A percentile compares a stretch with the other conserved stretches of the same genome.
Evolutionary conservation across 2,113 vertebrate species (phyloP).

Genomic region (Meleagris gallopavo): DNA sequence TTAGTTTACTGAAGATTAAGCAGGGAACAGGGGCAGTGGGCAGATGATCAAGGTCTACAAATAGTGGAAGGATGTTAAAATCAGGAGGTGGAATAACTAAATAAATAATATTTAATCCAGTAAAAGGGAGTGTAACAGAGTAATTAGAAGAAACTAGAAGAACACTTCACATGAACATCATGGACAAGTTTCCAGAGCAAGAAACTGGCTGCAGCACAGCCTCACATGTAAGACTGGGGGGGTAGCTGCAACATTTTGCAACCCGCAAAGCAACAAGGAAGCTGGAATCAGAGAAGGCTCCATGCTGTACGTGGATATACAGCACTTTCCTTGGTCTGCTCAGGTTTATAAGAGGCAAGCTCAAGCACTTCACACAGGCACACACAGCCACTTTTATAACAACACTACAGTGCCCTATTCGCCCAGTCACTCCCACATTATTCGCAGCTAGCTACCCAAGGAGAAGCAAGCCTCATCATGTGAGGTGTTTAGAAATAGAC

Average conservation of each 20-base stretch:
- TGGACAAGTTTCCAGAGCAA: neutral
- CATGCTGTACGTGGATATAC: rapidly evolving
- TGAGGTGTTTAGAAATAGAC: slow-evolving; percentile 15
- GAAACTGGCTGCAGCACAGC: neutral
- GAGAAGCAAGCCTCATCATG: neutral
- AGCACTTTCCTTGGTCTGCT: neutral
- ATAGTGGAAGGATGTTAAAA: neutral
- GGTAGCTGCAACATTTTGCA: neutral
- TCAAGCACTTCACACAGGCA: neutral
- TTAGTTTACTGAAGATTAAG: neutral
- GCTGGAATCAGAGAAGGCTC: neutral
- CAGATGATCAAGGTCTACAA: neutral
- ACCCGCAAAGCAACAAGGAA: neutral
- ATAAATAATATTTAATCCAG: neutral
- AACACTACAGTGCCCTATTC: neutral
- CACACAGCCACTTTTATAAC: rapidly evolving
- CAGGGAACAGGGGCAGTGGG: neutral
- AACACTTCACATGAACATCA: neutral
- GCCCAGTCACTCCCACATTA: neutral
- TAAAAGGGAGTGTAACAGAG: neutral
- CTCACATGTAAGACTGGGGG: neutral
- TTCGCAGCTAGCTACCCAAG: neutral
- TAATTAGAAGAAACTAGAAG: neutral
- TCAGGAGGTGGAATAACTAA: neutral
- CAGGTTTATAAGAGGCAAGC: neutral